Evolutionary conservation across 2,888 invertebrate genomes (phyloP).

Genomic region (Ormyrus thymus): DNA sequence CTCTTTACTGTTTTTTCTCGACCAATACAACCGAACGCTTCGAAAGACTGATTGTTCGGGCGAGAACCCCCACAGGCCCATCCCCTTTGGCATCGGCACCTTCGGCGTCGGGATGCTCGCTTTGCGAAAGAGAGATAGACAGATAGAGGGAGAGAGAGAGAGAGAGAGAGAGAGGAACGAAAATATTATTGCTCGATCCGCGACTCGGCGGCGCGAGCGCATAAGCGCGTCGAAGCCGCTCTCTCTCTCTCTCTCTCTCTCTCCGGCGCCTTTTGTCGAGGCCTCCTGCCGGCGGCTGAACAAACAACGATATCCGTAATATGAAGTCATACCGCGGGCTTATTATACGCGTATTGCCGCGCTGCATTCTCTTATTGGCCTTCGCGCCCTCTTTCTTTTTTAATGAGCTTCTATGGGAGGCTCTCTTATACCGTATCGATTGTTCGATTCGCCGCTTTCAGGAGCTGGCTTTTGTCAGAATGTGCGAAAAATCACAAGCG

Average conservation of each 20-base stretch:
- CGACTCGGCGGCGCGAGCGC: conserved; percentile 58
- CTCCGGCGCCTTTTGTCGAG: conserved; percentile 54
- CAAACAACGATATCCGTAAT: conserved; percentile 72
- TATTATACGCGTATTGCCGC: conserved; percentile 56
- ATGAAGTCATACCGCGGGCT: conserved; percentile 64
- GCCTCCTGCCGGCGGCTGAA: conserved; percentile 65
- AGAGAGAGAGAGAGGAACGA: conserved; percentile 59
- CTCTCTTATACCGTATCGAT: background rate
- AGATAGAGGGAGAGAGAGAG: background rate
- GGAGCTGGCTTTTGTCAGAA: too few species aligned
- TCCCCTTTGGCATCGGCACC: too few species aligned
- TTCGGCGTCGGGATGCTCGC: too few species aligned
- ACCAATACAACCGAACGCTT: too few species aligned
- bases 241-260: too few species aligned
- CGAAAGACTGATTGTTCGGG: too few species aligned
- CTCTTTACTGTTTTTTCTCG: background rate
- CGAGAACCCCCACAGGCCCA: too few species aligned
- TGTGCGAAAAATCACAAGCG: too few species aligned
- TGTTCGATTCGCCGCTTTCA: too few species aligned
- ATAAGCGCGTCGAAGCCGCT: conserved; percentile 64
- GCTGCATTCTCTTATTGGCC: conserved; percentile 7
- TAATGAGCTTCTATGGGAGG: background rate
- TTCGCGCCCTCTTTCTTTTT: conserved; percentile 2
- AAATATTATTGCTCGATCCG: conserved; percentile 72
- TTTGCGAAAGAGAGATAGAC: too few species aligned